Evolutionary conservation across 1,140 invertebrate genomes (phyloP).

Genomic region (Bilobella aurantiaca): DNA sequence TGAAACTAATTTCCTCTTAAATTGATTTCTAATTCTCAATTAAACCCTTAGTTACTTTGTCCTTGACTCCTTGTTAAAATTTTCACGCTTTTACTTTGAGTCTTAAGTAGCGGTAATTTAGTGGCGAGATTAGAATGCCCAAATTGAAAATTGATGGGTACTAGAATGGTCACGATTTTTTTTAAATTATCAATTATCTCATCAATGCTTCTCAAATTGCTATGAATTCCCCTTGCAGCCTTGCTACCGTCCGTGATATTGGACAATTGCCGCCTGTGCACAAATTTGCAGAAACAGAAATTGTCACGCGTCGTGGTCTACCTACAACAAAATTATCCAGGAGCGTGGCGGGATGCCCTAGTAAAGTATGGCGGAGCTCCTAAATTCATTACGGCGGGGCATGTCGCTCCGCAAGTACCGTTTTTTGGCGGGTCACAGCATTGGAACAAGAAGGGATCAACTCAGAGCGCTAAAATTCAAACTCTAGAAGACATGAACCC

Average conservation of each 20-base stretch:
- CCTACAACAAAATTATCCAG: constrained; percentile 21
- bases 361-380: constrained; percentile 19
- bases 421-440: constrained; percentile 10
- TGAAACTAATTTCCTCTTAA: no score
- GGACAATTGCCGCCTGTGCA: constrained; percentile 24
- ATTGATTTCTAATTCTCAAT: no score
- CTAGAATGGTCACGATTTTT: no score
- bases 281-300: constrained; percentile 12
- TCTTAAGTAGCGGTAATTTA: no score
- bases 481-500: constrained; percentile 4
- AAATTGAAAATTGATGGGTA: no score
- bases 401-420: constrained; percentile 6
- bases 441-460: background rate
- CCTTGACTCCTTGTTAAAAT: no score
- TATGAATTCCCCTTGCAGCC: constrained; percentile 8
- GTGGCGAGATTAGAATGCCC: no score
- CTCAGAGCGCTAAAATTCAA: background rate
- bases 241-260: constrained; percentile 21
- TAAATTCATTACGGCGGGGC: constrained; percentile 23
- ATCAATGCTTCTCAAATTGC: background rate
- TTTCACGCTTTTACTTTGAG: no score
- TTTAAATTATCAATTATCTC: no score
- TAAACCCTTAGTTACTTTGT: no score
- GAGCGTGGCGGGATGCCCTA: constrained; percentile 21
- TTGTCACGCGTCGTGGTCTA: constrained; percentile 18